A percentile compares a stretch with the other conserved stretches of the same genome.
These are phyloP conservation scores for Andrena camellia DNA, from an alignment of 2,888 invertebrate genomes.

Conservation along the genomic window DNA sequence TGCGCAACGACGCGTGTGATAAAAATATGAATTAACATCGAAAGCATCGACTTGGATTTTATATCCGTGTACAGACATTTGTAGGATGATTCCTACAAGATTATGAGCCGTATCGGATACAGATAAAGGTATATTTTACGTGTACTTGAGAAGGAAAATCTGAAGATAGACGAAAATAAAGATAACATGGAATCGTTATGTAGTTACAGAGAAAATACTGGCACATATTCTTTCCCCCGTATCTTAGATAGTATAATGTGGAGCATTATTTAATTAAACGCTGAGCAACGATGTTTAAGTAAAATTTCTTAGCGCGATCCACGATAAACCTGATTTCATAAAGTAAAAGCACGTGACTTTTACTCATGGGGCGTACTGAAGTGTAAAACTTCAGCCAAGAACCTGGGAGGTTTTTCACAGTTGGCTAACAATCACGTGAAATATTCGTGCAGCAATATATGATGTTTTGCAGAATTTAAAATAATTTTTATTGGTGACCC, in stretches of 20 bases:
- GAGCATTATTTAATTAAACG: not conserved
- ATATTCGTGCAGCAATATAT: not conserved
- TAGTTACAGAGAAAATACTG: too few species aligned
- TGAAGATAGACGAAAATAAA: too few species aligned
- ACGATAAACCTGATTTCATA: constrained; percentile 30
- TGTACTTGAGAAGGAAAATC: too few species aligned
- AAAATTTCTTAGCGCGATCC: not conserved
- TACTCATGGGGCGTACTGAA: constrained; percentile 40
- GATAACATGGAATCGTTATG: too few species aligned
- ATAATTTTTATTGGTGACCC: not conserved
- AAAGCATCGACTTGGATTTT: not conserved
- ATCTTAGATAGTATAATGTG: too few species aligned
- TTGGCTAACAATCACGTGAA: not conserved
- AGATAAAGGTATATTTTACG: not conserved
- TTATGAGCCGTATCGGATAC: not conserved
- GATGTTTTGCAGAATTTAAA: not conserved
- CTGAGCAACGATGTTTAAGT: not conserved
- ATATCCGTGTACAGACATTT: not conserved
- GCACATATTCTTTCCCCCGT: too few species aligned
- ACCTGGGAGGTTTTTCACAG: constrained; percentile 1
- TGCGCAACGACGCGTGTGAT: not conserved
- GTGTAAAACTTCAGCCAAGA: constrained; percentile 24
- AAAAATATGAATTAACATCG: not conserved
- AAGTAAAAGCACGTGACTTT: constrained; percentile 50
- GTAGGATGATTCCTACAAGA: not conserved